phyloP scores from a whole-genome alignment of 2,113 vertebrate genomes.

The Patagioenas fasciata region DNA sequence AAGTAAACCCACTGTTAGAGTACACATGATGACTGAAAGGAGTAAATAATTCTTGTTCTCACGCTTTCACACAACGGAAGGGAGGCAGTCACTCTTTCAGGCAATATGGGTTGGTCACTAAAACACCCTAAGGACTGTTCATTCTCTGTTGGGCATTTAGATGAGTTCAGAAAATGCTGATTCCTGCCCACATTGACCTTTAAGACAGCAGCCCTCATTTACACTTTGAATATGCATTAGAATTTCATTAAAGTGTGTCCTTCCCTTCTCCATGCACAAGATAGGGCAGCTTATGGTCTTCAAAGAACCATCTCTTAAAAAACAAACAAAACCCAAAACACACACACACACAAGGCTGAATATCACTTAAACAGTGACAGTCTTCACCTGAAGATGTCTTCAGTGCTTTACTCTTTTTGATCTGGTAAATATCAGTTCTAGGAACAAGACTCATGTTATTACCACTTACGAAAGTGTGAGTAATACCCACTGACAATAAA shows the following conservation, averaged over 20 bases:
- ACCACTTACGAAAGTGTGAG: constrained; percentile 17
- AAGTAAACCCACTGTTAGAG: not conserved
- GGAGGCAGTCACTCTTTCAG: not conserved
- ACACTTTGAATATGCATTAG: not conserved
- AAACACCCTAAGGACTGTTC: not conserved
- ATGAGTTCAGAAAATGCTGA: constrained; percentile 24
- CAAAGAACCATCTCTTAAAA: not conserved
- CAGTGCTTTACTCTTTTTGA: not conserved
- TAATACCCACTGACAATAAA: constrained; percentile 30
- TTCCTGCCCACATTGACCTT: constrained; percentile 27
- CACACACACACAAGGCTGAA: not conserved
- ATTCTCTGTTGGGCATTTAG: not conserved
- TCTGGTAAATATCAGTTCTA: not conserved
- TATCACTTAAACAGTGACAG: not conserved
- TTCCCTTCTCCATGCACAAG: not conserved
- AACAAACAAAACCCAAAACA: not conserved
- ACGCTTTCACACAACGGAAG: not conserved
- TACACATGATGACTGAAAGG: not conserved
- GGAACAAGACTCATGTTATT: constrained; percentile 13
- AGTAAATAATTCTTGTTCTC: not conserved
- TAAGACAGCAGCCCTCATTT: constrained; percentile 12
- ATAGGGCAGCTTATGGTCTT: not conserved
- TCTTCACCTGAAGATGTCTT: not conserved
- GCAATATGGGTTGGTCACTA: not conserved
- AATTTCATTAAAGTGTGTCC: not conserved